A percentile compares a stretch with the other conserved stretches of the same genome.
phyloP scores from a whole-genome alignment of 2,888 invertebrate genomes.

The Drosophila quinaria region DNA sequence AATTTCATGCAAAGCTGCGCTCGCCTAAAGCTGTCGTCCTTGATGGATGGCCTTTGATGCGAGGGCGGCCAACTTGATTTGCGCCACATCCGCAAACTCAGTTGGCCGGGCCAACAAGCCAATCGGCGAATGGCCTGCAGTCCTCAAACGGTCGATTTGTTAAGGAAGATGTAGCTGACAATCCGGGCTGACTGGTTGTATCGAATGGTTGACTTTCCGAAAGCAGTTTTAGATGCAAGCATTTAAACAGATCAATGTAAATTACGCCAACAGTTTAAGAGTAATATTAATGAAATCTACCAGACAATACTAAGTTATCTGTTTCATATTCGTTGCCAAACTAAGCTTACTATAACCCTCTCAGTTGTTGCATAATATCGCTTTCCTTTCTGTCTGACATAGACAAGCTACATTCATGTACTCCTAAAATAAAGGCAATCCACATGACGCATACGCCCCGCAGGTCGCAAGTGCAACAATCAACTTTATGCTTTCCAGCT shows the following conservation, averaged over 20 bases:
- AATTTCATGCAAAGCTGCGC: slow-evolving; percentile 76
- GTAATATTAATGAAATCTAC: no score
- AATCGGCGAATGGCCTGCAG: slow-evolving; percentile 47
- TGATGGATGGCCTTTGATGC: slow-evolving; percentile 77
- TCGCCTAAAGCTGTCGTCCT: slow-evolving; percentile 67
- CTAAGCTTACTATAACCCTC: slow-evolving; percentile 4
- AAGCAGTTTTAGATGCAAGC: slow-evolving; percentile 1
- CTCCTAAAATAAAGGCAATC: slow-evolving; percentile 48
- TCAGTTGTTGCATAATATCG: slow-evolving; percentile 15
- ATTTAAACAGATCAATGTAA: slow-evolving; percentile 13
- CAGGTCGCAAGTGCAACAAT: slow-evolving; percentile 55
- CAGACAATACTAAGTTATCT: no score
- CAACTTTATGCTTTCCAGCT: slow-evolving; percentile 39
- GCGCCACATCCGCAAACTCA: slow-evolving; percentile 37
- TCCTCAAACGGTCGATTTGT: slow-evolving; percentile 55
- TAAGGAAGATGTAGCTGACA: slow-evolving; percentile 17
- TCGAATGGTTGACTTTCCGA: slow-evolving; percentile 43
- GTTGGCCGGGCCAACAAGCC: slow-evolving; percentile 3
- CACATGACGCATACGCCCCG: slow-evolving; percentile 64
- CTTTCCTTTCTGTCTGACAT: slow-evolving; percentile 4
- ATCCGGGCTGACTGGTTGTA: slow-evolving; percentile 27
- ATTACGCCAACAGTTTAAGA: background rate
- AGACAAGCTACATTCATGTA: slow-evolving; percentile 3
- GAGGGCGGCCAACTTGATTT: slow-evolving; percentile 77
- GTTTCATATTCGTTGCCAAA: slow-evolving; percentile 3